Evolutionary conservation across 1,140 invertebrate genomes (phyloP).

Genomic region (Drosophila pruinosa): DNA sequence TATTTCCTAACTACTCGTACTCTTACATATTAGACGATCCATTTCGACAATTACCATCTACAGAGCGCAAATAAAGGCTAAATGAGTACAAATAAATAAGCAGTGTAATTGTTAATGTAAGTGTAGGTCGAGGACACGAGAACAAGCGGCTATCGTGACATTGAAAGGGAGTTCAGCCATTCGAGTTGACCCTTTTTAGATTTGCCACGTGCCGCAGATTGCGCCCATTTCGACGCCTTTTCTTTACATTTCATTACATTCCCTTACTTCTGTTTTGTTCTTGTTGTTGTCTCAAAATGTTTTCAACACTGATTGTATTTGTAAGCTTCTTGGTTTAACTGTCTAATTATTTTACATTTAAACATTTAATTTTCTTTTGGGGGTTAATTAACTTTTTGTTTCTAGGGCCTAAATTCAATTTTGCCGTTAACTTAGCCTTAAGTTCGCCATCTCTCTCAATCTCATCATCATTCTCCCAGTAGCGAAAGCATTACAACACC

Average conservation of each 20-base stretch:
- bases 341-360: conserved; percentile 82
- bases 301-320: conserved; percentile 83
- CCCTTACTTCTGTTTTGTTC: conserved; percentile 15
- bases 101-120: conserved; percentile 18
- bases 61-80: conserved; percentile 32
- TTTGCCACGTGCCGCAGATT: conserved; percentile 52
- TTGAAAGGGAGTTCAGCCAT: conserved; percentile 4
- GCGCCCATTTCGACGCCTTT: conserved; percentile 49
- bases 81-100: conserved; percentile 46
- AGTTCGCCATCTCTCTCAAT: conserved; percentile 12
- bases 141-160: conserved; percentile 4
- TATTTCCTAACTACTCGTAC: conserved; percentile 68
- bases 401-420: conserved; percentile 65
- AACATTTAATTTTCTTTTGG: conserved; percentile 68
- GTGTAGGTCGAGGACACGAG: conserved; percentile 26
- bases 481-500: conserved; percentile 68
- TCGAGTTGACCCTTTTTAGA: conserved; percentile 49
- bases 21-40: conserved; percentile 41
- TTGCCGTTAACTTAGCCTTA: conserved; percentile 62
- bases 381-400: conserved; percentile 50
- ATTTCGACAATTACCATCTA: conserved; percentile 56
- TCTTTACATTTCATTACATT: conserved; percentile 27
- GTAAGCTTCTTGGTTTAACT: conserved; percentile 83
- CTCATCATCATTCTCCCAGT: conserved; percentile 14
- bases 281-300: conserved; percentile 65